Evolutionary conservation across 2,888 invertebrate species (phyloP).

Genomic region (Odontocerum albicorne): DNA sequence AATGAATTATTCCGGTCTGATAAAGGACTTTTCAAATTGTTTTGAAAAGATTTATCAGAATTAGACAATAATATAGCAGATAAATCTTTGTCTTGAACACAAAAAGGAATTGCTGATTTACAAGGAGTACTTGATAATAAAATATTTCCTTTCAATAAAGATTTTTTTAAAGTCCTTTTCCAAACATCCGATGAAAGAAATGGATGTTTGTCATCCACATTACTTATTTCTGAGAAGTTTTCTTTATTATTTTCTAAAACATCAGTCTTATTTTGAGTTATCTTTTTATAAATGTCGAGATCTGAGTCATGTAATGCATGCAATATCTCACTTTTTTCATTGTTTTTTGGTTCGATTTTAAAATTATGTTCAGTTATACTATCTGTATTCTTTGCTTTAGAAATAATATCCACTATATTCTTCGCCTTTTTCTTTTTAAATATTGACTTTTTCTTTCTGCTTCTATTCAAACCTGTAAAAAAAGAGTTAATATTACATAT

Average conservation of each 20-base stretch:
- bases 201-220: too few relatives aligned
- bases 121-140: not conserved
- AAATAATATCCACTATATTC: not conserved
- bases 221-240: too few relatives aligned
- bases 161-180: too few relatives aligned
- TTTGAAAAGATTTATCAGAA: constrained; percentile 4
- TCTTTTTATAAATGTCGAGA: too few relatives aligned
- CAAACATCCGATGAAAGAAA: too few relatives aligned
- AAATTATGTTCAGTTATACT: constrained; percentile 15
- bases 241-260: too few relatives aligned
- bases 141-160: too few relatives aligned
- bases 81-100: constrained; percentile 1
- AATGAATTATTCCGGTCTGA: too few relatives aligned
- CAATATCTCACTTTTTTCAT: too few relatives aligned
- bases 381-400: constrained; percentile 7
- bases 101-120: not conserved
- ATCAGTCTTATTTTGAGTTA: too few relatives aligned
- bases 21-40: not conserved
- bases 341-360: constrained; percentile 9
- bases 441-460: not conserved
- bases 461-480: not conserved
- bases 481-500: too few relatives aligned
- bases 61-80: constrained; percentile 14
- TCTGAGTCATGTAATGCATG: not conserved
- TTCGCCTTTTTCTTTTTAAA: constrained; percentile 1